phyloP scores from a whole-genome alignment of 2,797 vertebrate genomes.

The Trichosurus vulpecula region DNA sequence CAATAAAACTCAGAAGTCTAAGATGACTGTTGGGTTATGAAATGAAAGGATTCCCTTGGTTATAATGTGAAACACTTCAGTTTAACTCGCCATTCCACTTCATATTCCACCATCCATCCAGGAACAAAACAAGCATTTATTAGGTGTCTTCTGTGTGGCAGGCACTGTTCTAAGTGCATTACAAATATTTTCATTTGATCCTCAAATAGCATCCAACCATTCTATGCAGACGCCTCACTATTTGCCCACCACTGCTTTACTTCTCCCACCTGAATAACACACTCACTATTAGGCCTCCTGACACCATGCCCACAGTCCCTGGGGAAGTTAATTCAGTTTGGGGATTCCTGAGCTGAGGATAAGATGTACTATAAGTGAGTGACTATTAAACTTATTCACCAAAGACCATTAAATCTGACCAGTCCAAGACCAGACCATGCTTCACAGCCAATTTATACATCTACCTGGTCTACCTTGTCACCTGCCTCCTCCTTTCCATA shows the following conservation, averaged over 20 bases:
- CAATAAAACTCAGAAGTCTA: not conserved
- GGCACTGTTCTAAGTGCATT: not conserved
- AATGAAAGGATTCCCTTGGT: not conserved
- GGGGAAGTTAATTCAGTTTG: not conserved
- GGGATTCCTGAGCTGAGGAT: not conserved
- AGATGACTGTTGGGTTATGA: not conserved
- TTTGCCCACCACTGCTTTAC: not conserved
- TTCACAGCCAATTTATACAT: not conserved
- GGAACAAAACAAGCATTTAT: not conserved
- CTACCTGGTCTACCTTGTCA: not conserved
- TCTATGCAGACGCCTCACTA: not conserved
- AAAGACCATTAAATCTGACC: not conserved
- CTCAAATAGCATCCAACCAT: not conserved
- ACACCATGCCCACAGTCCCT: not conserved
- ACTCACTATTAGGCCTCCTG: not conserved
- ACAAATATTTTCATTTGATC: not conserved
- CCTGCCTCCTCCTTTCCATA: not conserved
- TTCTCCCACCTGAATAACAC: not conserved
- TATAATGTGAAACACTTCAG: not conserved
- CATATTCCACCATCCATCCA: not conserved
- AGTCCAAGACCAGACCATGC: fast-evolving
- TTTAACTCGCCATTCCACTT: not conserved
- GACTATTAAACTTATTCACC: not conserved
- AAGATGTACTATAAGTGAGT: not conserved
- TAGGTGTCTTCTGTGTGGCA: not conserved